Base-by-base conservation (phyloP, 2,888 invertebrate genomes). In the Pterobdella sp. region DNA sequence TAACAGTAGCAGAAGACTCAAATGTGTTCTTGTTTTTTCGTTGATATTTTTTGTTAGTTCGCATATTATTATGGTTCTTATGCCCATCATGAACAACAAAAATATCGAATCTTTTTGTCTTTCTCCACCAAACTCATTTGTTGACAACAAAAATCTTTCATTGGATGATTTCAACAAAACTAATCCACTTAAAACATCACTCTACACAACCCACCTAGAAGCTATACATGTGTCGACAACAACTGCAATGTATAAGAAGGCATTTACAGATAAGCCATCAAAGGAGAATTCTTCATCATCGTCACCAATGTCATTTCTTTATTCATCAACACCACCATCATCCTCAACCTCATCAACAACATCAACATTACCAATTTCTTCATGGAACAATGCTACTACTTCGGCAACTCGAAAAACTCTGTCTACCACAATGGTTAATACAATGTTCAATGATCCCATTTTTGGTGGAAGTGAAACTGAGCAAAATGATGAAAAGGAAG, bases 11-110 rank as follows among this genome's bases (percentile, higher is more conserved):
- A 79, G 79, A 35, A 79, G 79, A 75, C 78, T 80, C 63, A 76
- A 80, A 56, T 73, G 77, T 42, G 79, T 81, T 36, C 77, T 82
- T 3, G 77, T 80, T 75, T 79, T 80, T 67, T 81, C 81, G 2
- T 72, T 81, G 18, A 77, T 80, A 72, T 77, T 81, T 75, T 79
- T 81, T 80, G 77, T 80, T 18, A 75, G 76, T 2, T 79, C 80
- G 4, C 80, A 81, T 72, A 68, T 82, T 69, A 78, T 79, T n/a
- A 76, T 82, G 68, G 79, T 80, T 4, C 76, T 80, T 22, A 72
- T 76, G 49, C 76, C 74, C 4, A 69, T 75, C 14, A 63, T 72
- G 29, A 34, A 72, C 31, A n/a, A 42, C 7, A 60, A 72, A 31
- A 72, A 66, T 18, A 26, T 72, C 0, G 18, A 18, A 3, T 63